Percentiles rank a stretch among this genome's conserved stretches.
These are phyloP conservation scores for Nasonia vitripennis DNA, from an alignment of 1,140 invertebrate genomes.

Conservation along the genomic window DNA sequence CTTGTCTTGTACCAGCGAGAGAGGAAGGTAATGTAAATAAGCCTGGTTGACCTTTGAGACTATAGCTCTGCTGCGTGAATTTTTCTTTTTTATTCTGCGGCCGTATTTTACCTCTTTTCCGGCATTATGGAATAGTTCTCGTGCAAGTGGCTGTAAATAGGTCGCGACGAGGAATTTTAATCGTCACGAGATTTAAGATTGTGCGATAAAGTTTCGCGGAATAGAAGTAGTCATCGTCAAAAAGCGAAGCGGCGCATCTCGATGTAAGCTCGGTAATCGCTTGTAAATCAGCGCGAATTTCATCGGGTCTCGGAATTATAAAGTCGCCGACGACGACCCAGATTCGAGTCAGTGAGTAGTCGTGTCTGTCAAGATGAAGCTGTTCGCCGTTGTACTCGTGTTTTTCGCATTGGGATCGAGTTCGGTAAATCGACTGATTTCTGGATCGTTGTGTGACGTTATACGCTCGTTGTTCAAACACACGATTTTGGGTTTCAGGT, in stretches of 20 bases:
- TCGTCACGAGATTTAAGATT: background rate
- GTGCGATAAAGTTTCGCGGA: background rate
- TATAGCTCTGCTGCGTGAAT: background rate
- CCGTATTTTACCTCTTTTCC: no score
- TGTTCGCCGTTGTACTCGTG: background rate
- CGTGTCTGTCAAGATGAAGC: background rate
- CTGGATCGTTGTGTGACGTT: background rate
- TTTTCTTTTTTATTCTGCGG: background rate
- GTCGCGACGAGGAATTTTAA: background rate
- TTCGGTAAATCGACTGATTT: background rate
- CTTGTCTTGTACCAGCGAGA: constrained; percentile 17
- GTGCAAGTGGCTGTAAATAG: background rate
- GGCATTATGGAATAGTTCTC: background rate
- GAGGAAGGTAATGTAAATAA: constrained; percentile 23
- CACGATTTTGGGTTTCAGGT: background rate
- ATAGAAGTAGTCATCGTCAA: background rate
- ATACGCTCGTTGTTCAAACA: background rate
- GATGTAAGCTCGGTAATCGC: background rate
- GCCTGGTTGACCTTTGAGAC: constrained; percentile 25
- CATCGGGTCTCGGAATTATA: background rate
- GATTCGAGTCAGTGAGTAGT: background rate
- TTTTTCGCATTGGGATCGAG: background rate
- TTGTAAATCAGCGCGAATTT: background rate
- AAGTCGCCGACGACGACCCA: background rate
- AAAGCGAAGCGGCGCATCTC: background rate